Conservation (phyloP, 1,140 invertebrate genomes). For the Eriosoma lanigerum region DNA sequence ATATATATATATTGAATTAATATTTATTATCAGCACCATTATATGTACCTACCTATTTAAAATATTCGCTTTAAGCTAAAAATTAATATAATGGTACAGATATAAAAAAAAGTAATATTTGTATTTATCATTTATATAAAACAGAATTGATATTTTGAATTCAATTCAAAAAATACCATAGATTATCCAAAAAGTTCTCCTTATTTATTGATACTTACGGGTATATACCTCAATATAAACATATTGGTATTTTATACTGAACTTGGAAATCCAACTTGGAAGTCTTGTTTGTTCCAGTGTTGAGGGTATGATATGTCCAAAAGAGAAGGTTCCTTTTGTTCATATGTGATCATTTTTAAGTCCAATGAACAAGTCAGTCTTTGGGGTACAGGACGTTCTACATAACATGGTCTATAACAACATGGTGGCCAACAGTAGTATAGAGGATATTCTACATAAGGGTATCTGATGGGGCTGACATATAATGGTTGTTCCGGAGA, state of each 20-base stretch:
- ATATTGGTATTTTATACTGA: slow-evolving; percentile 28
- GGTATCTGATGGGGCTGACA: slow-evolving; percentile 37
- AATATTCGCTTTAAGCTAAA: neutral
- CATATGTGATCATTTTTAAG: slow-evolving; percentile 25
- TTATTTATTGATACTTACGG: slow-evolving; percentile 7
- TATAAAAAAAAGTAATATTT: slow-evolving; percentile 3
- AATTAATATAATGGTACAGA: neutral
- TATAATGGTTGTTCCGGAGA: slow-evolving; percentile 13
- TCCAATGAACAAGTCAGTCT: slow-evolving; percentile 51
- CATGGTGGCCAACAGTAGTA: slow-evolving; percentile 47
- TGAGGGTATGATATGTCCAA: slow-evolving; percentile 47
- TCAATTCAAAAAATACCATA: neutral
- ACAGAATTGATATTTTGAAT: neutral
- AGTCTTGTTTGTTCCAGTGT: slow-evolving; percentile 44
- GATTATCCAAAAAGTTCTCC: neutral
- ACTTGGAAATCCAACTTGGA: slow-evolving; percentile 30
- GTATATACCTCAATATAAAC: neutral
- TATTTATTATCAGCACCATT: neutral
- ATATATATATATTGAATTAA: too few species aligned
- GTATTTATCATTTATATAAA: neutral
- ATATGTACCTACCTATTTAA: neutral
- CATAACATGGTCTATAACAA: slow-evolving; percentile 43
- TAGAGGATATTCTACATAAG: slow-evolving; percentile 12
- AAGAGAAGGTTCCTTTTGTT: slow-evolving; percentile 41
- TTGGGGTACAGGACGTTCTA: slow-evolving; percentile 47